Evolutionary conservation across 2,888 invertebrate genomes (phyloP).

Genomic region (Eucriotettix oculatus): DNA sequence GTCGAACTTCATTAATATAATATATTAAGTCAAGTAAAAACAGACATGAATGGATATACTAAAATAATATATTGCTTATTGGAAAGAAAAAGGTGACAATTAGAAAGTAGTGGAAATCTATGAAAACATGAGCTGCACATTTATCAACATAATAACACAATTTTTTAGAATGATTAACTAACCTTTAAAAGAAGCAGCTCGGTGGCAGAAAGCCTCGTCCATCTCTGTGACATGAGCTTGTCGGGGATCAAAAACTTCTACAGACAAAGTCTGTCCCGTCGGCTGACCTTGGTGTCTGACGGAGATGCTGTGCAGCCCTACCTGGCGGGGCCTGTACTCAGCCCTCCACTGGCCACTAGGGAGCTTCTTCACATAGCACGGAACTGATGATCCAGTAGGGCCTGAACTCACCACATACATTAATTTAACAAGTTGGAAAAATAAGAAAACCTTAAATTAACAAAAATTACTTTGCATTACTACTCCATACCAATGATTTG

Average conservation of each 20-base stretch:
- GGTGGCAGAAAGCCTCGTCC: conserved; percentile 61
- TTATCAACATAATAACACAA: no score
- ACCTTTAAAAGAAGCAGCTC: conserved; percentile 64
- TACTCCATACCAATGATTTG: conserved; percentile 28
- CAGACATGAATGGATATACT: no score
- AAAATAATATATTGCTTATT: no score
- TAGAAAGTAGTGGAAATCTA: no score
- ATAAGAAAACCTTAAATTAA: background rate
- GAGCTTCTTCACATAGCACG: conserved; percentile 24
- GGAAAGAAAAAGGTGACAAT: background rate
- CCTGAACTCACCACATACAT: conserved; percentile 19
- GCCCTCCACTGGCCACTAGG: conserved; percentile 35
- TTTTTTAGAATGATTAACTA: conserved; percentile 14
- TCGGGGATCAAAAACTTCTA: conserved; percentile 67
- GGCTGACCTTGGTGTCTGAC: conserved; percentile 42
- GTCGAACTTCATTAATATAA: no score
- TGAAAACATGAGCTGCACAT: no score
- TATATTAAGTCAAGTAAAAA: no score
- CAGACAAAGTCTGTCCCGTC: conserved; percentile 40
- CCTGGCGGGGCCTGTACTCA: conserved; percentile 58
- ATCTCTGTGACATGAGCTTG: conserved; percentile 55
- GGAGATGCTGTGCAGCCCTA: conserved; percentile 58
- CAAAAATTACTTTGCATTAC: background rate
- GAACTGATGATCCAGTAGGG: conserved; percentile 32
- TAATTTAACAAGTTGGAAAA: background rate